Conservation (phyloP, 1,140 invertebrate genomes). For the Whitmania pigra region DNA sequence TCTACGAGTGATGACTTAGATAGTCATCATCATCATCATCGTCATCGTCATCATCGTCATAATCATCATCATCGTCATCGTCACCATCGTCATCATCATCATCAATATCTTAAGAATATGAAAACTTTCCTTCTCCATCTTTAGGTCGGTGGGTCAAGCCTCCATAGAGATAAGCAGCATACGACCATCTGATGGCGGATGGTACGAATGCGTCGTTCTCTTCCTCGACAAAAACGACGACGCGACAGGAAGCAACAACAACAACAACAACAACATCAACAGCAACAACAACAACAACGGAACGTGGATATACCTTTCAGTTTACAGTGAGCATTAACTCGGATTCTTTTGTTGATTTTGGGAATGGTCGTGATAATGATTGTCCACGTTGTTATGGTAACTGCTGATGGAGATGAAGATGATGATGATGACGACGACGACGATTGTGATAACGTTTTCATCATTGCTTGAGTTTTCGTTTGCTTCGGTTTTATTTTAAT, state of each 20-base stretch:
- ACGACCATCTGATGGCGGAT: conserved; percentile 78
- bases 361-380: not conserved
- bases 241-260: conserved; percentile 33
- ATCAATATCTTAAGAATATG: conserved; percentile 1
- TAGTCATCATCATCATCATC: not conserved
- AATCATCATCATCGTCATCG: conserved; percentile 5
- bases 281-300: conserved; percentile 78
- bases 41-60: not conserved
- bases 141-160: conserved; percentile 57
- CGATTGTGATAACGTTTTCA: not conserved
- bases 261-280: conserved; percentile 71
- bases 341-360: not conserved
- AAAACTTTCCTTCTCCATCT: conserved; percentile 63
- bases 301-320: conserved; percentile 88
- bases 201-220: conserved; percentile 91
- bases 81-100: not conserved
- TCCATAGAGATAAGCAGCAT: conserved; percentile 86
- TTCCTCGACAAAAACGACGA: conserved; percentile 70
- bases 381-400: not conserved
- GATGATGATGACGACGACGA: conserved; percentile 13
- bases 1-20: no score
- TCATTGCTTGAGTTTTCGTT: no score
- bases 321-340: conserved; percentile 57
- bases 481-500: no score
- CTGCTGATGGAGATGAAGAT: not conserved